Base-by-base conservation (phyloP, 2,797 vertebrate genomes). In the Ctenopoma multispine region DNA sequence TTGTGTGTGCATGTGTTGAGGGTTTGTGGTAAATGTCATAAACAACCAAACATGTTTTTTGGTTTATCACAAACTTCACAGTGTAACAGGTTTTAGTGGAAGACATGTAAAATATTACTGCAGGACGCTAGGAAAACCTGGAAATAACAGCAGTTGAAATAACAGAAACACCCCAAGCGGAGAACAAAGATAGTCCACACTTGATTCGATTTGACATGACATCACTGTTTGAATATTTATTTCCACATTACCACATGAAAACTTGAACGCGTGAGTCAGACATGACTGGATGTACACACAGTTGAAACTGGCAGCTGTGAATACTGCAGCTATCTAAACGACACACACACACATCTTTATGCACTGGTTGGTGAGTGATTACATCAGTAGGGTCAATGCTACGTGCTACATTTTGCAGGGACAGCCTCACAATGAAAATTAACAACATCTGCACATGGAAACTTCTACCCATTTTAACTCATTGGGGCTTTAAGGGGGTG, bases 381-480 rank as follows among this genome's bases (percentile, higher is more conserved):
- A 81, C 81, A 73, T 85, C 79, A 83, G 36, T 31, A 48, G 8
- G 47, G 18, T 23, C 71, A 58, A 7, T 13, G 60, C 51, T 72
- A 56, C 13, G 55, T 75, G 17, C 50, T 17, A 69, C 63, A 63
- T 4, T 9, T 17, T 55, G 60, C 71, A 48, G 43, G 24, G 47
- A 67, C 70, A 61, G 66, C 73, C 76, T 68, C 51, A 36, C 17
- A 4, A 47, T 61, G 80, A 84, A 85, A 86, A 87, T 82, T 1
- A 90, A 78, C 89, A 90, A 78, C 89, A 87, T 87, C 73, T 92
- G 86, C 69, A 80, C 3, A 31, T 71, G 83, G 87, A 91, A 90
- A 89, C 64, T 60, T 75, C 23, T 51, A 85, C 78, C 69, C 61
- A 47, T 61, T 84, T 81, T 38, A 75, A 65, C 59, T 63, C 68